Conservation (phyloP, 2,888 invertebrate species). For the Cecidostiba fungosa region DNA sequence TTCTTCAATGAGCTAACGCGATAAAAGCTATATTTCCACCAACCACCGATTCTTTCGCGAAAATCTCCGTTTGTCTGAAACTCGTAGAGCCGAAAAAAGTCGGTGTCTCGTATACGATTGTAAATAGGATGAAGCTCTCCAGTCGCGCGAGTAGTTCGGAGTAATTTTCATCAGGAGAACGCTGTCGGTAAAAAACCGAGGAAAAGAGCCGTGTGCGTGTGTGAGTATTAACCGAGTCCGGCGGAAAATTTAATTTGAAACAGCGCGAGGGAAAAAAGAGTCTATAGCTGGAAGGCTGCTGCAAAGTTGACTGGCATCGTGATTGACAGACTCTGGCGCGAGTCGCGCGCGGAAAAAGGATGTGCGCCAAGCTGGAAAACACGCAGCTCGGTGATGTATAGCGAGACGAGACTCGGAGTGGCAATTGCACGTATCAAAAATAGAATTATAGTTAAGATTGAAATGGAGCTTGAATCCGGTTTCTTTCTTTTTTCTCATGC, state of each 20-base stretch:
- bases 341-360: slow-evolving; percentile 20
- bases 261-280: slow-evolving; percentile 30
- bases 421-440: not conserved
- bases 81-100: not conserved
- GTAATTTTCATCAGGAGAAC: slow-evolving; percentile 40
- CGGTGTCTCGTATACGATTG: not conserved
- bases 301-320: slow-evolving; percentile 40
- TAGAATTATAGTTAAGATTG: not conserved
- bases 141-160: not conserved
- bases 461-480: not conserved
- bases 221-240: slow-evolving; percentile 31
- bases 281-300: not conserved
- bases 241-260: slow-evolving; percentile 58
- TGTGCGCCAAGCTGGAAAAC: slow-evolving; percentile 9
- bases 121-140: slow-evolving; percentile 34
- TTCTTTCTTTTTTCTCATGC: not conserved
- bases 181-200: slow-evolving; percentile 25
- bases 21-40: not conserved
- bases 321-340: slow-evolving; percentile 50
- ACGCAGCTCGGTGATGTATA: not conserved
- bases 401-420: slow-evolving; percentile 19
- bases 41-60: too few relatives aligned
- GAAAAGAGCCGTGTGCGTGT: not conserved
- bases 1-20: not conserved
- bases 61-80: not conserved